Evolutionary conservation across 2,113 vertebrate species (phyloP).

Genomic region (Rhinopomastus cyanomelas): DNA sequence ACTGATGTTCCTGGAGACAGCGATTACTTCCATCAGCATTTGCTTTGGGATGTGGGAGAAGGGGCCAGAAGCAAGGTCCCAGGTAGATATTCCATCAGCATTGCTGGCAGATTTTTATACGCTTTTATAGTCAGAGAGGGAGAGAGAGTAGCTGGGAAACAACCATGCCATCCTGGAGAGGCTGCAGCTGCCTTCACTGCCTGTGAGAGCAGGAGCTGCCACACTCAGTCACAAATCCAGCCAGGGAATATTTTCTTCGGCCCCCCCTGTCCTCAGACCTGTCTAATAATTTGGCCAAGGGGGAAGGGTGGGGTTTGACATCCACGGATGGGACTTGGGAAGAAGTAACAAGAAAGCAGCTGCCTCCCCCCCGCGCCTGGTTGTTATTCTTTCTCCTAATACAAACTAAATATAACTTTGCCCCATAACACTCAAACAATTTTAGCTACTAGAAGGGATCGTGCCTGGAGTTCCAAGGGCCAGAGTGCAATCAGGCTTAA

Average conservation of each 20-base stretch:
- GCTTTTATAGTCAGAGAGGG: not conserved
- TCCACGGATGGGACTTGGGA: not conserved
- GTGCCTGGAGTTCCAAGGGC: conserved; percentile 62
- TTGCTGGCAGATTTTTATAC: not conserved
- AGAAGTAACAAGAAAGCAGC: conserved; percentile 56
- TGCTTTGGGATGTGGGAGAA: not conserved
- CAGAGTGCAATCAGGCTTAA: conserved; percentile 55
- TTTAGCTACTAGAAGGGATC: conserved; percentile 60
- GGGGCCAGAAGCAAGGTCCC: not conserved
- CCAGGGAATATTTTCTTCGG: not conserved
- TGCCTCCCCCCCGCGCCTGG: not conserved
- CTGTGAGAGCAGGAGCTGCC: not conserved
- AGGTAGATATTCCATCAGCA: not conserved
- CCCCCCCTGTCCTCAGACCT: not conserved
- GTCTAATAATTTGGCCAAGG: not conserved
- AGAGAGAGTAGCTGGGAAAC: not conserved
- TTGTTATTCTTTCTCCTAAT: conserved; percentile 61
- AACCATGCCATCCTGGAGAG: not conserved
- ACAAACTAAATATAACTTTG: conserved; percentile 65
- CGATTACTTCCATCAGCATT: not conserved
- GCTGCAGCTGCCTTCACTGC: not conserved
- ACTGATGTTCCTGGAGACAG: not conserved
- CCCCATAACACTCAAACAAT: conserved; percentile 59
- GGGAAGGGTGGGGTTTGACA: conserved; percentile 18
- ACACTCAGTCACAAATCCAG: not conserved